A percentile compares a stretch with the other conserved stretches of the same genome.
These are phyloP conservation scores for Porites rus DNA, from an alignment of 92 coral and sea anemone genomes.

Conservation along the genomic window DNA sequence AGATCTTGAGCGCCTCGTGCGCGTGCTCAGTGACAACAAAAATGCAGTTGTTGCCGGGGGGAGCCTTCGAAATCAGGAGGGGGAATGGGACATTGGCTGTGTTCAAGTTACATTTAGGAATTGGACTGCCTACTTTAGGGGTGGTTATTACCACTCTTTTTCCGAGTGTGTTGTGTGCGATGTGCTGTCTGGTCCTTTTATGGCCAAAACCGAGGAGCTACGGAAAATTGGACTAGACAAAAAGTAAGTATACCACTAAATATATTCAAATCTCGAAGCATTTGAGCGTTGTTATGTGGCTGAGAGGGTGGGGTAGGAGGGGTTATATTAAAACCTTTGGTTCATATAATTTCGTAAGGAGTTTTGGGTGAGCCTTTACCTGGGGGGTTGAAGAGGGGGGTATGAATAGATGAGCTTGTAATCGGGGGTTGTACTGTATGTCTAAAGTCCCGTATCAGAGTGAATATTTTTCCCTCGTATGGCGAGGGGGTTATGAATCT, in stretches of 20 bases:
- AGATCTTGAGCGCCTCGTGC: constrained; percentile 61
- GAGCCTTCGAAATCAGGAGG: constrained; percentile 80
- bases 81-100: constrained; percentile 97
- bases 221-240: constrained; percentile 72
- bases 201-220: constrained; percentile 82
- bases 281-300: too few relatives aligned
- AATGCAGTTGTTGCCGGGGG: constrained; percentile 88
- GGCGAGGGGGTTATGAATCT: too few relatives aligned
- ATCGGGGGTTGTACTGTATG: too few relatives aligned
- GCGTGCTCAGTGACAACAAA: constrained; percentile 73
- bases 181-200: constrained; percentile 88
- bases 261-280: too few relatives aligned
- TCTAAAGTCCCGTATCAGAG: too few relatives aligned
- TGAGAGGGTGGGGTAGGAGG: too few relatives aligned
- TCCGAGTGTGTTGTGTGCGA: constrained; percentile 93
- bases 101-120: constrained; percentile 83
- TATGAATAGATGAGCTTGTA: too few relatives aligned
- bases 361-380: too few relatives aligned
- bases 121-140: constrained; percentile 84
- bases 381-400: too few relatives aligned
- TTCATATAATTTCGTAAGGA: too few relatives aligned
- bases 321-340: too few relatives aligned
- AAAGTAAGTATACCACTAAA: constrained; percentile 61
- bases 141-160: constrained; percentile 90
- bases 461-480: too few relatives aligned